A percentile compares a stretch with the other conserved stretches of the same genome.
phyloP scores from a whole-genome alignment of 2,888 invertebrate species.

The Flabesymbios commensalis region DNA sequence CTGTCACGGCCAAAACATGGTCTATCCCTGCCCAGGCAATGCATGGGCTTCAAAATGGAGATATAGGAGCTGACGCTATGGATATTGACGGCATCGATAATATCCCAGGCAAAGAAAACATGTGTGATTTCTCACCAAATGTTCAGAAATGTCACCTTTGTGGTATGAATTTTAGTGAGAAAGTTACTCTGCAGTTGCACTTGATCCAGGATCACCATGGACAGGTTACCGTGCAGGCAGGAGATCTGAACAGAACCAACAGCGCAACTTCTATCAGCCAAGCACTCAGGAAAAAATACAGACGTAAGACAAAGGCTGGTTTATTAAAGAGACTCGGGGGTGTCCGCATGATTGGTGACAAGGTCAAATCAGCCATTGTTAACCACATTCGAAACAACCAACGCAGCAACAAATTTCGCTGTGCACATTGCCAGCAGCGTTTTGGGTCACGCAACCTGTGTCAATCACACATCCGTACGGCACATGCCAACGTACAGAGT shows the following conservation, averaged over 20 bases:
- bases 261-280: too few species aligned
- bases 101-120: too few species aligned
- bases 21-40: too few species aligned
- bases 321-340: slow-evolving; percentile 14
- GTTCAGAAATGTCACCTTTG: slow-evolving; percentile 57
- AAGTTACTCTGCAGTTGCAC: slow-evolving; percentile 62
- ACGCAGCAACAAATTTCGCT: slow-evolving; percentile 61
- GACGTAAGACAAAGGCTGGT: too few species aligned
- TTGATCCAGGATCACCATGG: slow-evolving; percentile 62
- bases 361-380: slow-evolving; percentile 31
- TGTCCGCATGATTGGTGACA: slow-evolving; percentile 13
- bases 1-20: too few species aligned
- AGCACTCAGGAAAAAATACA: too few species aligned
- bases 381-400: slow-evolving; percentile 30
- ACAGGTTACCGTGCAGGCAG: slow-evolving; percentile 39
- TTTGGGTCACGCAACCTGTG: slow-evolving; percentile 49
- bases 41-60: too few species aligned
- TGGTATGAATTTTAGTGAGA: slow-evolving; percentile 58
- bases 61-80: too few species aligned
- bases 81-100: too few species aligned
- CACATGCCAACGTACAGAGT: slow-evolving; percentile 31
- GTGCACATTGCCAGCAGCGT: slow-evolving; percentile 49
- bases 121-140: too few species aligned
- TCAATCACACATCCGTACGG: slow-evolving; percentile 48
- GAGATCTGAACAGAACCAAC: too few species aligned